Base-by-base conservation (phyloP, 2,797 vertebrate genomes). In the Oceanodroma leucorhoa region DNA sequence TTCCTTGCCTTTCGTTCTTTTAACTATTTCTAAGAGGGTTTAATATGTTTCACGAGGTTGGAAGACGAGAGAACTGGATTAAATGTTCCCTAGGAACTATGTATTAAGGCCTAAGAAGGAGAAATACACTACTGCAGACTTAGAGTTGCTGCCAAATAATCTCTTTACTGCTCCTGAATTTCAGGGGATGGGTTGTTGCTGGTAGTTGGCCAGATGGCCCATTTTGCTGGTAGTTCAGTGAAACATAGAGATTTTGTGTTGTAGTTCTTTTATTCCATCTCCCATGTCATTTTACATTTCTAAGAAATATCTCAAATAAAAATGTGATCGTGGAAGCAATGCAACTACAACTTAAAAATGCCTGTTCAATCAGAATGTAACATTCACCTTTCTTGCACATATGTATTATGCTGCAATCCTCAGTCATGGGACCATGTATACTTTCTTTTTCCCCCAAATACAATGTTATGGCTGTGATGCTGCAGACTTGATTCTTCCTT, bases 391-490 rank as follows among this genome's bases (percentile, higher is more conserved):
- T 34, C 60, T 83, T 87, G 48, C 34, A 34, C 21, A 1, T 12
- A 6, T 0, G 0, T 62, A 18, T 57, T 73, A 6, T 5, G 5
- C 57, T 71, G 46, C 62, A 61, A 2, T 81, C 46, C 32, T 80
- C 48, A 38, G 1, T 66, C 29, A 5, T 38, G 41, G 50, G 29
- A 69, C 10, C 8, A 1, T 1, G 11, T 6, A 14, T 8, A 5
- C 30, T 32, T 64, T 8, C 13, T 64, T 18, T 11, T 1, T 6
- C 21, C 29, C 29, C 14, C 55, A 72, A 21, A 27, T 34, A 45
- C 8, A n/a, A 2, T 12, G 8, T 54, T 85, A 30, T 3, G 6
- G 23, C 60, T 55, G 30, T 55, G 55, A 8, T 51, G 51, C 41
- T 79, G 24, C n/a, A 62, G 24, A 51, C 12, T 34, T 70, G 9